Evolutionary conservation across 2,888 invertebrate species (phyloP), one percentile per base, ranked within the genome.

Genomic region (Diplolepis rosae): DNA sequence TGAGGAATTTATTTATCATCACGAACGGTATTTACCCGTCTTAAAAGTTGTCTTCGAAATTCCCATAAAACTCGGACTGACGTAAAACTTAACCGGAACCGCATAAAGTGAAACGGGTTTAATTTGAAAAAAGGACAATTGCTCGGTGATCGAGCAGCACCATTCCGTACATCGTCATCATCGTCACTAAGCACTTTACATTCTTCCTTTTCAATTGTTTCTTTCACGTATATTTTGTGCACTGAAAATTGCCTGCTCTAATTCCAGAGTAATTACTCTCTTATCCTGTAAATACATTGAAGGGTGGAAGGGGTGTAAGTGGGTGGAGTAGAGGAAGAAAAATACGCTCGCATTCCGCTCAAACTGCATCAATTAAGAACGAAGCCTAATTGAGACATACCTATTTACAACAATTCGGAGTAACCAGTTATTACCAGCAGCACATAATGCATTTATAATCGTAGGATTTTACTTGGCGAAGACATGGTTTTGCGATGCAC

Each of bases 191-290:
- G 61, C 61, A 61, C 7, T 61, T 61, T 61, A 61, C 61, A 61
- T 61, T 61, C 61, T 18, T 61, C n/a, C 6, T 39, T n/a, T 39
- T 22, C n/a, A 24, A 22, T 35, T 35, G 71, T 80, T 80, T 79
- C 80, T 79, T 82, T 71, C 71, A 69, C 61, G 74, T 74, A 80
- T 82, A 84, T 82, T 84, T 82, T 83, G 83, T 81, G 73, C 82
- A 70, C 75, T 82, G 80, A 76, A 80, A 82, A 82, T 84, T 82
- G 81, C 78, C 78, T 77, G 82, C 81, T 85, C 85, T 85, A 83
- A 85, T 87, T 87, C 83, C 84, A 73, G 27, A 65, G 82, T 86
- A 86, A 85, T 87, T 85, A 83, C 84, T 85, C 84, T 84, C 79
- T 85, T 84, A 82, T 81, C 68, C 39, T 61, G 68, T 65, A 18